Conservation (phyloP, 1,140 invertebrate genomes). For the Leptestheria dahalacensis region DNA sequence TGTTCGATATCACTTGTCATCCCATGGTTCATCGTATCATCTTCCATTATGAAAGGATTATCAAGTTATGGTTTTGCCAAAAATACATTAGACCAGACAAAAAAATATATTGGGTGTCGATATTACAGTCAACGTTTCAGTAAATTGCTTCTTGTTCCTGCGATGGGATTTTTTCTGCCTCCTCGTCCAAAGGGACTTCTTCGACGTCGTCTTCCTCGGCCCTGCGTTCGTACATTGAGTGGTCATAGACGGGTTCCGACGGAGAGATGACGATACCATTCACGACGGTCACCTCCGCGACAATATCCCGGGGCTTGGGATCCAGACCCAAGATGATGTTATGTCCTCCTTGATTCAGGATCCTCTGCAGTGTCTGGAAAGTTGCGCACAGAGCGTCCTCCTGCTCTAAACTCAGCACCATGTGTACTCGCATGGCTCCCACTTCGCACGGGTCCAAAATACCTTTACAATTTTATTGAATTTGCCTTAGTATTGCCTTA, state of each 20-base stretch:
- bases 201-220: conserved; percentile 31
- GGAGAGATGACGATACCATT: conserved; percentile 86
- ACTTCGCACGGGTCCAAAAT: conserved; percentile 78
- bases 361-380: conserved; percentile 71
- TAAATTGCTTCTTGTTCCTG: too few relatives aligned
- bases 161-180: conserved; percentile 8
- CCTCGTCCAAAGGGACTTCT: conserved; percentile 21
- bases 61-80: too few relatives aligned
- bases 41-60: too few relatives aligned
- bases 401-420: conserved; percentile 79
- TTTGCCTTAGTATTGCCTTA: conserved; percentile 7
- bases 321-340: conserved; percentile 67
- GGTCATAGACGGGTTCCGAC: conserved; percentile 75
- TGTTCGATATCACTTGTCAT: too few relatives aligned
- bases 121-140: too few relatives aligned
- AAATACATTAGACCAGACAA: background rate
- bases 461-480: conserved; percentile 9
- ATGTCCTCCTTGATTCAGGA: conserved; percentile 80
- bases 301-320: conserved; percentile 35
- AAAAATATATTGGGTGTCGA: conserved; percentile 17
- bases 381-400: conserved; percentile 87
- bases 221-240: conserved; percentile 41
- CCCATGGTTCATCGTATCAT: too few relatives aligned
- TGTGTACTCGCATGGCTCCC: conserved; percentile 75
- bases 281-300: conserved; percentile 69